Conservation (phyloP, 2,797 vertebrate genomes). For the Danio albolineatus region DNA sequence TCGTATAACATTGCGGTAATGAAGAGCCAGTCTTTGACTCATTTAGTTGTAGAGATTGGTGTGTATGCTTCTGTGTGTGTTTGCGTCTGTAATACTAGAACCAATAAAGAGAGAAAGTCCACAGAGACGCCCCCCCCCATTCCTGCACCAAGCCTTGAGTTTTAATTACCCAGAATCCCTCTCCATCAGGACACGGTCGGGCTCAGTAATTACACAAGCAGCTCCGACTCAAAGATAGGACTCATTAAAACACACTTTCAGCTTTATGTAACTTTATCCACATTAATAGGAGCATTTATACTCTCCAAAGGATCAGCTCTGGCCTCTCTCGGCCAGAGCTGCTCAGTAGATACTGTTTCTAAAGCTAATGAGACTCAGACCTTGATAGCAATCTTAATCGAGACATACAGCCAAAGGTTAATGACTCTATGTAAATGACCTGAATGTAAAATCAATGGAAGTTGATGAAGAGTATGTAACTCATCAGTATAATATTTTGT, state of each 20-base stretch:
- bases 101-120: conserved; percentile 45
- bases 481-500: not conserved
- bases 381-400: conserved; percentile 10
- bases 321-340: conserved; percentile 7
- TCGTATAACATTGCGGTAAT: conserved; percentile 7
- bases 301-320: conserved; percentile 3
- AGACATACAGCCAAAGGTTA: conserved; percentile 6
- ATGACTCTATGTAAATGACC: conserved; percentile 10
- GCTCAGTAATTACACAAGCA: conserved; percentile 63
- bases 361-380: conserved; percentile 12
- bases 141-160: conserved; percentile 46
- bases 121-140: conserved; percentile 34
- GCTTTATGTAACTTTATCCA: conserved; percentile 40
- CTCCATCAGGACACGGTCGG: conserved; percentile 43
- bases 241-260: conserved; percentile 47
- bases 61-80: conserved; percentile 46
- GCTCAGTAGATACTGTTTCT: not conserved
- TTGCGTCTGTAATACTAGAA: conserved; percentile 37
- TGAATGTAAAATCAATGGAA: not conserved
- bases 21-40: conserved; percentile 3
- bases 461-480: not conserved
- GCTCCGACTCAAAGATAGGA: conserved; percentile 39
- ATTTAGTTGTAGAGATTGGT: not conserved
- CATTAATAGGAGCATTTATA: conserved; percentile 24
- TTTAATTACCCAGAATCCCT: conserved; percentile 64